Conservation (phyloP, 2,888 invertebrate species). For the Pollenia griseotomentosa region DNA sequence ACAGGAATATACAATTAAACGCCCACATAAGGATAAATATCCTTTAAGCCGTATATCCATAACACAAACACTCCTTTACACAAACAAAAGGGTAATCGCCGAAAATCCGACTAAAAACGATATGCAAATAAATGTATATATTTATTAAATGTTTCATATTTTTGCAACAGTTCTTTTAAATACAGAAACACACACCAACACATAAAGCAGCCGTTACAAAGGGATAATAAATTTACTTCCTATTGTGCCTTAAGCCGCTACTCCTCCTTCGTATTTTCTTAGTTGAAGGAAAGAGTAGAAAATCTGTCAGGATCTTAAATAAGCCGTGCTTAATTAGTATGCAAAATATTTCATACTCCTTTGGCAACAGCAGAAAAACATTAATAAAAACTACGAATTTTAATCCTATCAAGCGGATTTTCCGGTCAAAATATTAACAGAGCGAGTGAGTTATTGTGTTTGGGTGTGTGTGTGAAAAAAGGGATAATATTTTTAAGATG, state of each 20-base stretch:
- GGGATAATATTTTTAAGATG: slow-evolving; percentile 59
- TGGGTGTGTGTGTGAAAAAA: slow-evolving; percentile 14
- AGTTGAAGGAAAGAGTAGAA: slow-evolving; percentile 29
- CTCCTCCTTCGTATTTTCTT: slow-evolving; percentile 27
- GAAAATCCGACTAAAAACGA: slow-evolving; percentile 77
- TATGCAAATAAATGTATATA: slow-evolving; percentile 75
- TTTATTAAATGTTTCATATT: slow-evolving; percentile 23
- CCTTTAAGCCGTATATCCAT: slow-evolving; percentile 62
- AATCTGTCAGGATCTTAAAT: slow-evolving; percentile 53
- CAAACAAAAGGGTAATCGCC: slow-evolving; percentile 80
- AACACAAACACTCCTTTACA: slow-evolving; percentile 76
- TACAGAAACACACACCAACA: background rate
- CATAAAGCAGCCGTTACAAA: background rate
- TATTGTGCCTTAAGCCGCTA: slow-evolving; percentile 56
- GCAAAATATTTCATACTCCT: slow-evolving; percentile 80
- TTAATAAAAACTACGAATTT: slow-evolving; percentile 51
- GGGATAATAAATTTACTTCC: slow-evolving; percentile 59
- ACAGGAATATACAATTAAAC: slow-evolving; percentile 69
- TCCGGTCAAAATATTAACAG: slow-evolving; percentile 76
- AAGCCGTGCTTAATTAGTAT: slow-evolving; percentile 80
- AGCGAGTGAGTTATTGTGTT: background rate
- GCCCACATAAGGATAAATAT: slow-evolving; percentile 67
- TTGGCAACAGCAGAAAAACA: slow-evolving; percentile 29
- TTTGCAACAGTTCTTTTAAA: slow-evolving; percentile 16
- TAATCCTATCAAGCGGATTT: slow-evolving; percentile 82